These are phyloP conservation scores for Pseudomyrmex sp. DNA, from an alignment of 1,140 invertebrate genomes.

Conservation along the genomic window DNA sequence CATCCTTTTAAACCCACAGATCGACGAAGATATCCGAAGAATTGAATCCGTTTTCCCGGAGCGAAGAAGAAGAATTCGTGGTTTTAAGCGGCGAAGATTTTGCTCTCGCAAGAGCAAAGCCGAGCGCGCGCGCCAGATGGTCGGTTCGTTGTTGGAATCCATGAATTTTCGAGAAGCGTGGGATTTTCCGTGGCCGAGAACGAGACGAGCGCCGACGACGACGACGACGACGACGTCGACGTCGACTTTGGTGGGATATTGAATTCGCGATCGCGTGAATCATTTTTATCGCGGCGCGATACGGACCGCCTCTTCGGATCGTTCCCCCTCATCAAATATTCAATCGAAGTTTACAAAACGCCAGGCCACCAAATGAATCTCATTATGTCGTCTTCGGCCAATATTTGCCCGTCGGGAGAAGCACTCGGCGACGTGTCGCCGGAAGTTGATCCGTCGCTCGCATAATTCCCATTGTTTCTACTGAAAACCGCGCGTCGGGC, in stretches of 20 bases:
- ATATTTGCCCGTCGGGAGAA: conserved; percentile 37
- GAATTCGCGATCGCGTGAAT: conserved; percentile 61
- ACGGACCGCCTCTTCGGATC: conserved; percentile 23
- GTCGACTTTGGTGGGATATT: conserved; percentile 52
- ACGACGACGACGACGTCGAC: conserved; percentile 27
- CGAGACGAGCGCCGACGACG: conserved; percentile 15
- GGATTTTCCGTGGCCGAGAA: conserved; percentile 32
- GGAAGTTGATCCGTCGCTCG: conserved; percentile 38
- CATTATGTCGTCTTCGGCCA: conserved; percentile 44
- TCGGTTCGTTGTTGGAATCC: conserved; percentile 47
- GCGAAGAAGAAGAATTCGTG: background rate
- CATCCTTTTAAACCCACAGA: conserved; percentile 33
- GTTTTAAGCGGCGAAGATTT: conserved; percentile 56
- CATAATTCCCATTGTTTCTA: conserved; percentile 46
- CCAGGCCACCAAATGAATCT: conserved; percentile 51
- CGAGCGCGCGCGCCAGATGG: conserved; percentile 16
- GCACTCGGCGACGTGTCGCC: conserved; percentile 13
- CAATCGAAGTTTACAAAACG: conserved; percentile 63
- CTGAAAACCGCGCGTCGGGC: background rate
- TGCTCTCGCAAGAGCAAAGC: conserved; percentile 41
- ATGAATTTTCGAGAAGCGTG: conserved; percentile 60
- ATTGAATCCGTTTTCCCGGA: conserved; percentile 1
- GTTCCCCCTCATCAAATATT: conserved; percentile 63
- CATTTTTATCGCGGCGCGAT: conserved; percentile 57
- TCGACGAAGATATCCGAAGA: conserved; percentile 21